Conservation (phyloP, 2,797 vertebrate species). For the Pelobates cultripes region DNA sequence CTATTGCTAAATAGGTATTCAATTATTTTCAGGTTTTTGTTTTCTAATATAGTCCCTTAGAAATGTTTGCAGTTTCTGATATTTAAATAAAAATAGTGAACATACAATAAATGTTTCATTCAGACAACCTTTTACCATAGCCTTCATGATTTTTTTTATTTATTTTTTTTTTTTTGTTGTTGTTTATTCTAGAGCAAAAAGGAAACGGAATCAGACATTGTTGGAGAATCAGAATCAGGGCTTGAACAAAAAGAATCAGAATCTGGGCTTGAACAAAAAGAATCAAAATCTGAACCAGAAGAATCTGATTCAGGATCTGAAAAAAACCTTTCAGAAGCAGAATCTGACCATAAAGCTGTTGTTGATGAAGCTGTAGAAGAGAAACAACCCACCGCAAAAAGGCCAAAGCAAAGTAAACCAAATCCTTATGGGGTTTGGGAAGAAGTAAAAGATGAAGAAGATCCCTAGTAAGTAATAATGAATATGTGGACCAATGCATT, state of each 20-base stretch:
- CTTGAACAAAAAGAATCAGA: no score
- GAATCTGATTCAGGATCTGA: slow-evolving; percentile 60
- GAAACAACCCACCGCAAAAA: slow-evolving; percentile 7
- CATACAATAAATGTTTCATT: no score
- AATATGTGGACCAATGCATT: not conserved
- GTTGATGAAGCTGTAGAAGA: slow-evolving; percentile 62
- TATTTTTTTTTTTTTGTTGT: not conserved
- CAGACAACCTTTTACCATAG: no score
- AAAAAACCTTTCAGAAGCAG: slow-evolving; percentile 54
- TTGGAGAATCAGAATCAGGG: slow-evolving; percentile 53
- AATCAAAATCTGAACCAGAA: slow-evolving; percentile 49
- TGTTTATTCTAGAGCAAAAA: not conserved
- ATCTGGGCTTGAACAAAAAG: slow-evolving; percentile 28
- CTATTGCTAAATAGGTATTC: no score
- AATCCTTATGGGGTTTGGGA: slow-evolving; percentile 90
- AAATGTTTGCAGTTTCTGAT: no score
- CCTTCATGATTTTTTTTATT: no score
- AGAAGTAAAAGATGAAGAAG: slow-evolving; percentile 74
- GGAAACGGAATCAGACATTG: slow-evolving; percentile 60
- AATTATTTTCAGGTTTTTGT: no score
- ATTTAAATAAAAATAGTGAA: no score
- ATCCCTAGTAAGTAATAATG: slow-evolving; percentile 65
- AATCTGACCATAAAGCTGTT: slow-evolving; percentile 61
- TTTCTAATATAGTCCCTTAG: no score
- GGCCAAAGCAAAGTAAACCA: slow-evolving; percentile 64